Evolutionary conservation across 2,888 invertebrate species (phyloP), one percentile per base, ranked within the genome.

Genomic region (Synergus gifuensis): DNA sequence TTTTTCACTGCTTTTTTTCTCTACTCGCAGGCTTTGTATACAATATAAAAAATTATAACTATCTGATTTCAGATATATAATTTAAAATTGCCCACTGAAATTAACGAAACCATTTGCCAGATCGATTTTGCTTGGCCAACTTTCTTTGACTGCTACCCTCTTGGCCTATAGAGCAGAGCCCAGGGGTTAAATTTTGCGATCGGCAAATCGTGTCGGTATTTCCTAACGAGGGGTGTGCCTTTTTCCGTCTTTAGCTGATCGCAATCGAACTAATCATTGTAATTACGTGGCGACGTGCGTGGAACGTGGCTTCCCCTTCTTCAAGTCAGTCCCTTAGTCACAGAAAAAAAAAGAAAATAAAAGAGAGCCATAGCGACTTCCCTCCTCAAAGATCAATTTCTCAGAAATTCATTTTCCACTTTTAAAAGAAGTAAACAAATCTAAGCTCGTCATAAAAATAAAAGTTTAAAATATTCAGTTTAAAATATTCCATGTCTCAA

Each of bases 171-270:
- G 58, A 46, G 60, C 18, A 28, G 28, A 28, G 28, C 12, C 14
- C 5, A 54, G n/a, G 11, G 36, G 49, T 49, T 67, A 28, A 22
- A 0, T 28, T 73, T 9, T 54, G 36, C 64, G 76, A 79, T 78
- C 60, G 80, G 80, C 79, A 85, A 87, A 89, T 90, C 90, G 89
- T 87, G 89, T 89, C 86, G 89, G 89, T 85, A 89, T 90, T 89
- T 86, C 87, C 87, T 89, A 90, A 90, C 89, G 87, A 90, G 89
- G 54, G 88, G 79, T 79, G 80, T 87, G 86, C 88, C 88, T 90
- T 89, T 87, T 90, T 89, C 87, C 86, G 86, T 88, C 89, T 88
- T 90, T 90, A 89, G 87, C 83, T 83, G 90, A 90, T 90, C 85
- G 84, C 85, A 87, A 90, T 90, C 90, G 87, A 83, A 81, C 86